Evolutionary conservation across 2,888 invertebrate species (phyloP), one percentile per base, ranked within the genome.

Genomic region (Tipula lateralis): DNA sequence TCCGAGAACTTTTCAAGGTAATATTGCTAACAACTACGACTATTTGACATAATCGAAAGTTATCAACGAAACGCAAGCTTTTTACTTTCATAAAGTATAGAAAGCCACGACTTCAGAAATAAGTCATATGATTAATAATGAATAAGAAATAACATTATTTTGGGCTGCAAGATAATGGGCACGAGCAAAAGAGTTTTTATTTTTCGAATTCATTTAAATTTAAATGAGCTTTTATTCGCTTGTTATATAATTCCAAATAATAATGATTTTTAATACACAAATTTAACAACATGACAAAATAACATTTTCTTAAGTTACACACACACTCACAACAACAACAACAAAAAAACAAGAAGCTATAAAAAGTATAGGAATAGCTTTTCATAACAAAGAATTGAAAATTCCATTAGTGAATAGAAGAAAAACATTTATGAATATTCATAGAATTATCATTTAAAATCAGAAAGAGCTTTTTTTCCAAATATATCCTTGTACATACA

Each of bases 381-480:
- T 19, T 36, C 9, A n/a, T 7, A 24, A 9, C 13, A 66, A 24
- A 24, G 66, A 66, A 66, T 66, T 24, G 66, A 66, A 66, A 66
- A 66, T 66, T 19, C 9, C 24, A 66, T 66, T 66, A 19, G 24
- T 24, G 66, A 19, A 66, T 24, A 24, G 24, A 12, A 24, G 66
- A 1, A 66, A 24, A 66, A 66, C 19, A 19, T 66, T 66, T 66
- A 66, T 66, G 9, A 66, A 66, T 66, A 66, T 66, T 66, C 66
- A 66, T 66, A 66, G 66, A 24, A 24, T 66, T 66, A 66, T 66
- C 66, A 66, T 66, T 66, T 66, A 66, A 66, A 66, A 66, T 66
- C 66, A 66, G 24, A 66, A 12, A 66, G 24, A 66, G 24, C 24
- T 50, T 50, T 50, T n/a, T 44, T 50, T 44, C 44, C 16, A 24